Percentiles rank a stretch among this genome's conserved stretches.
phyloP scores from a whole-genome alignment of 2,888 invertebrate genomes.

The Lycocerus yunnanus region DNA sequence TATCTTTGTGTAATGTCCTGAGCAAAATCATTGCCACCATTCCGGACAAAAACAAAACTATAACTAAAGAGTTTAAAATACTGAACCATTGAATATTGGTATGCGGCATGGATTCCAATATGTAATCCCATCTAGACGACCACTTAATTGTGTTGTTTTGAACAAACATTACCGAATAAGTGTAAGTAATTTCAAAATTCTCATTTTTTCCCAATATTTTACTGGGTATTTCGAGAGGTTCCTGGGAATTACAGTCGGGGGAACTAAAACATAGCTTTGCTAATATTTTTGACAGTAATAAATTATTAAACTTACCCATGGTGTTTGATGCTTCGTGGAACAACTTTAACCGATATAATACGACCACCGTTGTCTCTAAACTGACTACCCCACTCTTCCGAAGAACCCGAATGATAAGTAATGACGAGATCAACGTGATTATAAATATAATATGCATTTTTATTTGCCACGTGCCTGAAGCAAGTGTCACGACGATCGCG shows the following conservation, averaged over 20 bases:
- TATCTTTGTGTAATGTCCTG: slow-evolving; percentile 96
- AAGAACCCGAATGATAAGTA: slow-evolving; percentile 87
- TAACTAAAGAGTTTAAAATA: slow-evolving; percentile 96
- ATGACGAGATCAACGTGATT: slow-evolving; percentile 96
- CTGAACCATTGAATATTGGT: slow-evolving; percentile 99
- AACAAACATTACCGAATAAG: slow-evolving; percentile 84
- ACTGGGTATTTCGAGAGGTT: slow-evolving; percentile 74
- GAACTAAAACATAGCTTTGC: slow-evolving; percentile 51
- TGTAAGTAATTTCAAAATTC: slow-evolving; percentile 73
- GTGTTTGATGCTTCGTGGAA: slow-evolving; percentile 51
- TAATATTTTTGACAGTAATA: neutral
- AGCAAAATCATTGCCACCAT: slow-evolving; percentile 99
- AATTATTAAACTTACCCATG: slow-evolving; percentile 39
- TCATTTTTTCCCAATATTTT: slow-evolving; percentile 56
- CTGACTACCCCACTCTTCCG: slow-evolving; percentile 85
- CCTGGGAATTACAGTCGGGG: slow-evolving; percentile 59
- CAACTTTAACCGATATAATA: slow-evolving; percentile 80
- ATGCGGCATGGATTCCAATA: slow-evolving; percentile 96
- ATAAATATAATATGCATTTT: slow-evolving; percentile 87
- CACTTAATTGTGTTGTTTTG: slow-evolving; percentile 87
- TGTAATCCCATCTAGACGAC: slow-evolving; percentile 99
- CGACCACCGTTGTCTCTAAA: slow-evolving; percentile 84
- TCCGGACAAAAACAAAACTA: slow-evolving; percentile 94
- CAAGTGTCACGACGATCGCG: slow-evolving; percentile 47
- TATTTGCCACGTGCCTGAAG: slow-evolving; percentile 44